Evolutionary conservation across 1,140 invertebrate genomes (phyloP).

Genomic region (Bombyx mandarina): DNA sequence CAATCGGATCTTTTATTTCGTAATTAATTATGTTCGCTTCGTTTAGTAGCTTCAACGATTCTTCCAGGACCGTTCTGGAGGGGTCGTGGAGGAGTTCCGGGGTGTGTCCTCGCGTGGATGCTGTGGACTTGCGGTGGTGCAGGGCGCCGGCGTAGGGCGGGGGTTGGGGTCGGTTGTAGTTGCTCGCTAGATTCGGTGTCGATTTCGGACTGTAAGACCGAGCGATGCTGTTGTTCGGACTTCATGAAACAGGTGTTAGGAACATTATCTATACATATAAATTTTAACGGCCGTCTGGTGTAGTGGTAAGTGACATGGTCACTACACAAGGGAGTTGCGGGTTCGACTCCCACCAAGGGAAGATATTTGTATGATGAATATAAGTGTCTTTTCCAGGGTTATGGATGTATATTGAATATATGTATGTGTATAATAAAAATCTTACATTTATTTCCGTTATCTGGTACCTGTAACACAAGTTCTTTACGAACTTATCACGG

Average conservation of each 20-base stretch:
- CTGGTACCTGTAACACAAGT: too few relatives aligned
- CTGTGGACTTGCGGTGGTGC: conserved; percentile 34
- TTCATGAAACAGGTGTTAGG: conserved; percentile 24
- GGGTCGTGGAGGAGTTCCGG: conserved; percentile 34
- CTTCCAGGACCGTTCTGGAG: conserved; percentile 47
- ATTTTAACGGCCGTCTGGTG: too few relatives aligned
- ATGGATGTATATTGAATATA: too few relatives aligned
- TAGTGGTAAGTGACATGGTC: too few relatives aligned
- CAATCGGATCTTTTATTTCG: conserved; percentile 44
- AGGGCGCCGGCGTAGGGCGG: conserved; percentile 57
- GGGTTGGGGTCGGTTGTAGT: conserved; percentile 64
- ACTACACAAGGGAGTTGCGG: too few relatives aligned
- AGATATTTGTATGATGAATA: too few relatives aligned
- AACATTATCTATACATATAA: neutral
- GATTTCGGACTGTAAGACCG: conserved; percentile 60
- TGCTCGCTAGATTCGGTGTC: conserved; percentile 48
- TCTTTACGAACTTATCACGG: too few relatives aligned
- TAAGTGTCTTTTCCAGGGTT: too few relatives aligned
- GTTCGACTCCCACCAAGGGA: too few relatives aligned
- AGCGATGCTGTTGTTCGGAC: conserved; percentile 58
- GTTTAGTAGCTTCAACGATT: conserved; percentile 62
- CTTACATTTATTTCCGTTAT: too few relatives aligned
- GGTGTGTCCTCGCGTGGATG: conserved; percentile 32
- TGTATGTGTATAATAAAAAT: too few relatives aligned
- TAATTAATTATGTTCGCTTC: conserved; percentile 52